Conservation (phyloP, 2,797 vertebrate species). For the Allochrocebus solatus region DNA sequence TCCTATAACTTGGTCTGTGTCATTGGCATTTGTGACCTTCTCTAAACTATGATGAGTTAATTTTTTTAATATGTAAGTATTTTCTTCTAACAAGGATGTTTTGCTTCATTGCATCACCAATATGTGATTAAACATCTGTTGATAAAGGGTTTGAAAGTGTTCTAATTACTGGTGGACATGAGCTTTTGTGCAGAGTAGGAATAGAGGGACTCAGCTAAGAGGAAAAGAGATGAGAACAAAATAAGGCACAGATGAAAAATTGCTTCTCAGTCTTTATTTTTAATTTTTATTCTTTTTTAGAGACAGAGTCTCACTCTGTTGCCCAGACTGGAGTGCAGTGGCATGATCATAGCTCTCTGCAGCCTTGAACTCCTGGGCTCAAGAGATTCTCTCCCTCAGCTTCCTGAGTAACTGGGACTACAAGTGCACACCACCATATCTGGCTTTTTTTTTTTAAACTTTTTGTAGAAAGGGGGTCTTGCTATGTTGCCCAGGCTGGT, state of each 20-base stretch:
- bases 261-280: not conserved
- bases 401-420: not conserved
- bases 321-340: not conserved
- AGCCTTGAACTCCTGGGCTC: not conserved
- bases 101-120: not conserved
- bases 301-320: not conserved
- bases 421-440: not conserved
- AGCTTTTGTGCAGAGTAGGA: not conserved
- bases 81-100: not conserved
- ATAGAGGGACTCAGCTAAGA: not conserved
- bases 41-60: not conserved
- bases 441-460: not conserved
- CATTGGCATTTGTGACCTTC: not conserved
- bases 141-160: not conserved
- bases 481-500: not conserved
- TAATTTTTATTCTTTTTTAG: not conserved
- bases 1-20: not conserved
- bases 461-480: not conserved
- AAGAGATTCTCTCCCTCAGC: not conserved
- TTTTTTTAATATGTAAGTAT: not conserved
- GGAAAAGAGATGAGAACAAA: not conserved
- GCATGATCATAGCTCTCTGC: not conserved
- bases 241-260: not conserved
- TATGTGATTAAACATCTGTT: conserved; percentile 5
- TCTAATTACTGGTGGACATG: not conserved